These are phyloP conservation scores for Hermodice carunculata DNA, from an alignment of 2,888 invertebrate species.

Conservation along the genomic window DNA sequence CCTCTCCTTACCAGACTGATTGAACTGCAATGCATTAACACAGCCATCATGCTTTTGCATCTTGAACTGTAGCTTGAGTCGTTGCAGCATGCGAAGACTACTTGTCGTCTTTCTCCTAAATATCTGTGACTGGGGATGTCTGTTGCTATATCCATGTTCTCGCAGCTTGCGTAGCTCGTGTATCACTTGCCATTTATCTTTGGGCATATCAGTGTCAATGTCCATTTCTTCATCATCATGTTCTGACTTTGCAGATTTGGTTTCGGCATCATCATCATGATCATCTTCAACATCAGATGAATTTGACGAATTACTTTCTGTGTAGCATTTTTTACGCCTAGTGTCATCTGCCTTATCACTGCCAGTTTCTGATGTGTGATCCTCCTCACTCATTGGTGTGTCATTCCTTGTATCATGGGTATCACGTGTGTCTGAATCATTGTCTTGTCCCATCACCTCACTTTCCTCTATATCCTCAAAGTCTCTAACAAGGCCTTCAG, in stretches of 20 bases:
- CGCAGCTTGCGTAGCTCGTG: slow-evolving; percentile 74
- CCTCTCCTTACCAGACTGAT: slow-evolving; percentile 75
- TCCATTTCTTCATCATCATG: slow-evolving; percentile 19
- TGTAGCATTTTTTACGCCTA: no score
- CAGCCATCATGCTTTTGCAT: slow-evolving; percentile 88
- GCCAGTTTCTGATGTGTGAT: no score
- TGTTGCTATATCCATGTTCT: slow-evolving; percentile 73
- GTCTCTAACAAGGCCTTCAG: slow-evolving; percentile 6
- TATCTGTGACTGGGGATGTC: slow-evolving; percentile 68
- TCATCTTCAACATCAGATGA: slow-evolving; percentile 18
- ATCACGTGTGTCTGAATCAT: not conserved
- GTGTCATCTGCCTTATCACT: no score
- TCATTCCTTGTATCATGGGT: no score
- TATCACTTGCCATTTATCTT: slow-evolving; percentile 74
- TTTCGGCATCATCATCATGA: slow-evolving; percentile 9
- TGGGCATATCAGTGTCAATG: slow-evolving; percentile 5
- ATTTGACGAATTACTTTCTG: not conserved
- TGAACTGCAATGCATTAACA: slow-evolving; percentile 93
- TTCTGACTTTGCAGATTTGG: slow-evolving; percentile 9
- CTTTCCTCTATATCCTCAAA: slow-evolving; percentile 20
- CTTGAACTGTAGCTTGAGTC: slow-evolving; percentile 82
- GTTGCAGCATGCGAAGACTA: slow-evolving; percentile 85
- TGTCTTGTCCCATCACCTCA: slow-evolving; percentile 15
- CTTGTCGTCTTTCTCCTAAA: slow-evolving; percentile 84
- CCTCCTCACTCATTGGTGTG: no score